These are phyloP conservation scores for Matsumurasca onukii DNA, from an alignment of 1,140 invertebrate species.

Conservation along the genomic window DNA sequence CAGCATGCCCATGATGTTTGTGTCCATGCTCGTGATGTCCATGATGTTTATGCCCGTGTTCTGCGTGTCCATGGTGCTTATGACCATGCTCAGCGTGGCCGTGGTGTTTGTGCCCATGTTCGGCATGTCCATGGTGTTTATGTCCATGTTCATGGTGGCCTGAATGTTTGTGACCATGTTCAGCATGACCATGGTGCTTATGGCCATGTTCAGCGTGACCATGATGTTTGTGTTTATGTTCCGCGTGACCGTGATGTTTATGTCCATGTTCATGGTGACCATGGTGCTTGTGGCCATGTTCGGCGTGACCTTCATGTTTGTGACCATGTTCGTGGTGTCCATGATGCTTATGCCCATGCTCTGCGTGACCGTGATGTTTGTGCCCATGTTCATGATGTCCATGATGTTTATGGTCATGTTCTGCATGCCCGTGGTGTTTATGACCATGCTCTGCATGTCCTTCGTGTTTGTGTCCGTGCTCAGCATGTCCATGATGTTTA, in stretches of 20 bases:
- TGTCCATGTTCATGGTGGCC: conserved; percentile 7
- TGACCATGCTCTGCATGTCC: conserved; percentile 8
- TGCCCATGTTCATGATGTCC: conserved; percentile 21
- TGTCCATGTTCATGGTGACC: conserved; percentile 18
- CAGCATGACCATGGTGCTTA: conserved; percentile 24
- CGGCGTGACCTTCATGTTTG: conserved; percentile 11
- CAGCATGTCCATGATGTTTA: conserved; percentile 21
- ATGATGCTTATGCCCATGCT: conserved; percentile 25
- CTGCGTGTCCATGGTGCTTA: conserved; percentile 10
- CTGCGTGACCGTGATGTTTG: conserved; percentile 20
- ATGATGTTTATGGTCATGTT: conserved; percentile 23
- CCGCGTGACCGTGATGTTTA: conserved; percentile 24
- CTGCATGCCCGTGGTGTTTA: conserved; percentile 26
- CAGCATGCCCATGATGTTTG: conserved; percentile 20
- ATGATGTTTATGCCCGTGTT: conserved; percentile 3
- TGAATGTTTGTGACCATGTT: conserved; percentile 15
- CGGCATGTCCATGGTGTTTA: conserved; percentile 13
- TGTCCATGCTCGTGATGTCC: background rate
- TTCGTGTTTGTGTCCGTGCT: conserved; percentile 19
- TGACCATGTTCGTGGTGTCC: conserved; percentile 12
- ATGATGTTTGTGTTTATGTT: conserved; percentile 24
- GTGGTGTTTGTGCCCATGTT: conserved; percentile 13
- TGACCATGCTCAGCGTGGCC: conserved; percentile 11
- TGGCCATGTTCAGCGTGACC: conserved; percentile 22
- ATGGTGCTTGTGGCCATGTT: conserved; percentile 20